Percentiles rank a stretch among this genome's conserved stretches.
phyloP scores from a whole-genome alignment of 1,140 invertebrate genomes.

The Drosophila navojoa region DNA sequence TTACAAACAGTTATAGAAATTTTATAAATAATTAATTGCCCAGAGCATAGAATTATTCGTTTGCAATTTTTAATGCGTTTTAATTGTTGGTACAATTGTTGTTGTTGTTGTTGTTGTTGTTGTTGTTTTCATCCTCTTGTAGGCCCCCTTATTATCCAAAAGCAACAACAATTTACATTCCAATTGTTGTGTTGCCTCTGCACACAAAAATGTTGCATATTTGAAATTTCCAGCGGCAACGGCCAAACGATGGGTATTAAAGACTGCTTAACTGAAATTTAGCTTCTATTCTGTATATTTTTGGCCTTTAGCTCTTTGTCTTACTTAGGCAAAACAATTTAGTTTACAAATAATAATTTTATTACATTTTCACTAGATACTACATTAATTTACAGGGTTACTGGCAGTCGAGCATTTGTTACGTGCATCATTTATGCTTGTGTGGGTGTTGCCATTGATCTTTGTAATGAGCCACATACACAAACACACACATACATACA shows the following conservation, averaged over 20 bases:
- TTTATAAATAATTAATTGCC: conserved; percentile 7
- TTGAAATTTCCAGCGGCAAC: background rate
- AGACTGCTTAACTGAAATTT: background rate
- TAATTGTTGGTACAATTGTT: conserved; percentile 3
- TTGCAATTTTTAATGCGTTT: conserved; percentile 17
- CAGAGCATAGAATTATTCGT: conserved; percentile 2
- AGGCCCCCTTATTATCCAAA: conserved; percentile 34
- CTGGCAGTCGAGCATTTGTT: background rate
- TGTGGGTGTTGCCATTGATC: conserved; percentile 4
- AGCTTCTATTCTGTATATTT: too few species aligned
- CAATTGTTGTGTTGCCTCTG: conserved; percentile 28
- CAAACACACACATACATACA: background rate
- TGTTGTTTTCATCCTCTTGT: background rate
- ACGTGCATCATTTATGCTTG: background rate
- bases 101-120: background rate
- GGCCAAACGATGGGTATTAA: background rate
- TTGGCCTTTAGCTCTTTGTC: too few species aligned
- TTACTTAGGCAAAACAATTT: background rate
- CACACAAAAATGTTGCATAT: conserved; percentile 11
- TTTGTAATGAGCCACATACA: conserved; percentile 6
- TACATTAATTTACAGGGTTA: background rate
- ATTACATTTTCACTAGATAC: background rate
- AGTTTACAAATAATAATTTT: too few species aligned
- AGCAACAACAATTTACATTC: conserved; percentile 64
- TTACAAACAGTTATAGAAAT: background rate